Base-by-base conservation (phyloP, 30 jellyfish, hydroid and myxozoan species). In the Phacellophora camtschatica region DNA sequence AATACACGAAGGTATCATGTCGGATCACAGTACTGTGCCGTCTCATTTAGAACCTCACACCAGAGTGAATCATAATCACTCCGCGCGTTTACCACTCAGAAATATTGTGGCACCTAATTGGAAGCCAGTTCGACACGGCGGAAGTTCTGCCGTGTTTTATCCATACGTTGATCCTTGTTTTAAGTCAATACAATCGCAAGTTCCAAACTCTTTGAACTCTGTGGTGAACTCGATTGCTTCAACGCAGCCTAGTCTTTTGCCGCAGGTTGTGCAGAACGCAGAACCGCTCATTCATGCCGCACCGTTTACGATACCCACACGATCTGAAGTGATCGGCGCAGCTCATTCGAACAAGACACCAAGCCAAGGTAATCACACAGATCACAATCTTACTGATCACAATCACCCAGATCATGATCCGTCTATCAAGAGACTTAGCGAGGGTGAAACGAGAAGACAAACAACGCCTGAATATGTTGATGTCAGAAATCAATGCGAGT, bases 91-190 rank as follows among this genome's bases (percentile, higher is more conserved):
- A 27, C 88, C 88, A 28, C 79, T 77, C 8, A 27, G 81, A 9
- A 16, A 36, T 12, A 87, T 91, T 61, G 98, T 91, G 25, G 97
- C 98, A 1, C 97, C 95, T 25, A 91, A 84, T 65, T 91, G 98
- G 98, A 73, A 95, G n/a, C 98, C 98, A 0, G 98, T 73, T 29
- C 90, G 96, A 0, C 88, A 83, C 7, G 96, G 90, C 0, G 95
- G 95, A 28, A 74, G 85, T 31, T 80, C 95, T 19, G 90, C 91
- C 18, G 92, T 92, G 2, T 91, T 59, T 54, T 91, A 91, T 66
- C 98, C 98, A 0, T 84, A 84, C 66, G 77, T 76, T 16, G 90
- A 71, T 34, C 87, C 81, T 3, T 73, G 74, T 41, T 82, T 63
- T 43, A 68, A 82, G 29, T 13, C 58, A 1, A 16, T 82, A 35